Evolutionary conservation across 1,140 invertebrate genomes (phyloP).

Genomic region (Tribolium madens): DNA sequence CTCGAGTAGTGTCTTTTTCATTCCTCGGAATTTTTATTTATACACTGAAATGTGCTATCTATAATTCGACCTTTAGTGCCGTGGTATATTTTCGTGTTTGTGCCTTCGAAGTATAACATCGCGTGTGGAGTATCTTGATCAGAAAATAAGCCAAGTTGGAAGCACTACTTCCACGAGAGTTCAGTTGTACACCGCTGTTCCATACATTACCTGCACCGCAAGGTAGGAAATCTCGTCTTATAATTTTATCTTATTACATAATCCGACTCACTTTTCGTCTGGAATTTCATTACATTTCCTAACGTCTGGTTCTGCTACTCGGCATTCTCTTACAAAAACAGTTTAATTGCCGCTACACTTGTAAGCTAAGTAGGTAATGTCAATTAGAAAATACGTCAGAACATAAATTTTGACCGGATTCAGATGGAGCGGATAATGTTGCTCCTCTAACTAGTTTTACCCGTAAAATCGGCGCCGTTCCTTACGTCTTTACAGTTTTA

Average conservation of each 20-base stretch:
- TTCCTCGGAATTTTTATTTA: constrained; percentile 13
- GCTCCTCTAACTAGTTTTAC: neutral
- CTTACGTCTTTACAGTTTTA: neutral
- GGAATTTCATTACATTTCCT: constrained; percentile 2
- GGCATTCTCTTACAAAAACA: constrained; percentile 11
- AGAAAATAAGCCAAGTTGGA: neutral
- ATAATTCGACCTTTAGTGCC: neutral
- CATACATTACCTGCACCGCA: neutral
- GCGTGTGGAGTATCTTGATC: constrained; percentile 16
- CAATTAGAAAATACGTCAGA: constrained; percentile 31
- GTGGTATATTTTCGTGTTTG: constrained; percentile 11
- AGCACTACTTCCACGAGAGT: constrained; percentile 7
- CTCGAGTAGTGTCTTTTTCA: neutral
- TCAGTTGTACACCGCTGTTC: constrained; percentile 9
- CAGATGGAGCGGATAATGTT: constrained; percentile 6
- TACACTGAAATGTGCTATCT: constrained; percentile 6
- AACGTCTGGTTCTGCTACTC: constrained; percentile 9
- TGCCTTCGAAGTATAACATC: constrained; percentile 6
- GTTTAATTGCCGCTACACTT: constrained; percentile 4
- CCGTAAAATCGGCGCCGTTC: neutral
- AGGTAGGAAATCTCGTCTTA: constrained; percentile 11
- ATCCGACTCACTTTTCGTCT: constrained; percentile 13
- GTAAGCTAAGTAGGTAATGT: constrained; percentile 21
- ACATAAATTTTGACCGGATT: constrained; percentile 30
- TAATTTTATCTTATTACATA: constrained; percentile 16